These are phyloP conservation scores for Tenualosa thibaudeaui DNA, from an alignment of 2,797 vertebrate species.

Conservation along the genomic window DNA sequence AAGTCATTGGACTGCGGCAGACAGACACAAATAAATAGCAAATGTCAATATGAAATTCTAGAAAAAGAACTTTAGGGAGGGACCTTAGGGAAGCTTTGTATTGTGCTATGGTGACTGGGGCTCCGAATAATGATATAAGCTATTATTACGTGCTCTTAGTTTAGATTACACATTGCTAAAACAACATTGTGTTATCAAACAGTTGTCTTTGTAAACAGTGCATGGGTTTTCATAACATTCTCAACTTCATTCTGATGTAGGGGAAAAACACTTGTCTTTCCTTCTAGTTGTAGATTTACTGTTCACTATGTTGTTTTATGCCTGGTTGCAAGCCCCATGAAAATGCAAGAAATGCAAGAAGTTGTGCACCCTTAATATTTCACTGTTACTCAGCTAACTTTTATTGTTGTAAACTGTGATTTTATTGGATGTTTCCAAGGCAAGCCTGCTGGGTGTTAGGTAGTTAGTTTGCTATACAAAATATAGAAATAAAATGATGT, in stretches of 20 bases:
- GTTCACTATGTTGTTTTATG: background rate
- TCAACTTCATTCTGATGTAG: background rate
- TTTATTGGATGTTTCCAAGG: too few relatives aligned
- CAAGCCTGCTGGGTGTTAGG: too few relatives aligned
- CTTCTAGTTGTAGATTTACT: background rate
- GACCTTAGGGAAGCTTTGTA: too few relatives aligned
- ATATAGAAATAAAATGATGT: too few relatives aligned
- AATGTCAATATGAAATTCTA: background rate
- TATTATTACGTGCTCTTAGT: background rate
- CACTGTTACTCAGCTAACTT: too few relatives aligned
- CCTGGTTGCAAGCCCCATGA: background rate
- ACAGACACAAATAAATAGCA: background rate
- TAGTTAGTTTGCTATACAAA: too few relatives aligned
- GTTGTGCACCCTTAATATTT: too few relatives aligned
- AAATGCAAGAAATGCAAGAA: background rate
- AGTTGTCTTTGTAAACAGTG: background rate
- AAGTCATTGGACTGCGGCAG: slow-evolving; percentile 76
- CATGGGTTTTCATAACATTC: background rate
- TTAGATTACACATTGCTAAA: background rate
- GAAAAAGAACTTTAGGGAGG: background rate
- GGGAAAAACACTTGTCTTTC: too few relatives aligned
- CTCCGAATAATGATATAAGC: background rate
- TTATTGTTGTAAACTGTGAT: background rate
- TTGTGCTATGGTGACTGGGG: background rate
- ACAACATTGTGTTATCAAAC: background rate